Base-by-base conservation (phyloP, 2,113 vertebrate species). In the Alethe diademata region DNA sequence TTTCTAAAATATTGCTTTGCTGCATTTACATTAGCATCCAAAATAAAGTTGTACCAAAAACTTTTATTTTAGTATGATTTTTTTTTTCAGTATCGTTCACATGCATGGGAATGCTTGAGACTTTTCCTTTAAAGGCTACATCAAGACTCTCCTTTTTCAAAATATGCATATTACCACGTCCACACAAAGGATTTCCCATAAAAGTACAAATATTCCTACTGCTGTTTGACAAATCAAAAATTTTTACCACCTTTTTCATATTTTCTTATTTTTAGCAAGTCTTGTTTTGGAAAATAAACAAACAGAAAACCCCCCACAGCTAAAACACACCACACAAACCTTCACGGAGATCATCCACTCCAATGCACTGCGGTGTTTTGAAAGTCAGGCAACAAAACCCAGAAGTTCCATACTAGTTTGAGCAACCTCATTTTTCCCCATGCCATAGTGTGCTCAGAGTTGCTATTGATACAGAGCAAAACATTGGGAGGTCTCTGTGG, bases 21-120 rank as follows among this genome's bases (percentile, higher is more conserved):
- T 66, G 25, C 2, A 2, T 50, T 78, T 73, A 24, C 0, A 0
- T n/a, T 35, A 35, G 43, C 29, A 47, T 45, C 12, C 48, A 67
- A 92, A 87, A 54, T 29, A 35, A 88, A 72, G 12, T 3, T 67
- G 47, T 24, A 85, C 8, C 18, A 31, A 48, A 86, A 82, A 3
- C 7, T 22, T 53, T 31, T 42, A 10, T 78, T 89, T 70, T 67
- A 6, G 3, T 35, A 78, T 47, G 7, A 1, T 33, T 57, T 45
- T 26, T 11, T 11, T 71, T 86, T 69, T n/a, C 58, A 70, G 3
- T n/a, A 36, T 10, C 25, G 2, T 29, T 74, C 3, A 2, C 26
- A 16, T 26, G 15, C 19, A 58, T 26, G 28, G 45, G 54, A 72
- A 90, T 81, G 26, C 26, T 7, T 67, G 9, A 85, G 12, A 70